phyloP scores from a whole-genome alignment of 2,888 invertebrate genomes.

The Tenthredo scrophulariae region DNA sequence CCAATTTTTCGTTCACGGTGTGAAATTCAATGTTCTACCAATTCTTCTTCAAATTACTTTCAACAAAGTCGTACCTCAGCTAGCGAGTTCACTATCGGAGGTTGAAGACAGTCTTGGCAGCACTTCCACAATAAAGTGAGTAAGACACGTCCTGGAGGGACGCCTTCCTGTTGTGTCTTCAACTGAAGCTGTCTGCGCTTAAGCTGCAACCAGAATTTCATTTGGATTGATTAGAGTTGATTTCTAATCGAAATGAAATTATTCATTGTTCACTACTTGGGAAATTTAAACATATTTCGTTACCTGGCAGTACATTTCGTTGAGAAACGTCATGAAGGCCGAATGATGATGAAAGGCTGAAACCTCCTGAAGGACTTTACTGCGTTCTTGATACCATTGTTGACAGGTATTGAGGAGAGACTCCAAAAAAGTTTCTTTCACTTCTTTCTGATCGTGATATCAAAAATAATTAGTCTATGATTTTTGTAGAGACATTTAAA shows the following conservation, averaged over 20 bases:
- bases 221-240: not conserved
- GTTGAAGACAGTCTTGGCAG: conserved; percentile 92
- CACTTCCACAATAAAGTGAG: conserved; percentile 92
- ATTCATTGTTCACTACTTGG: not conserved
- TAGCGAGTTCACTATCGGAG: conserved; percentile 87
- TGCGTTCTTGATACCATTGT: conserved; percentile 93
- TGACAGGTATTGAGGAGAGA: conserved; percentile 93
- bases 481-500: not conserved
- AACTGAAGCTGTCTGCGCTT: conserved; percentile 84
- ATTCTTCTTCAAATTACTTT: conserved; percentile 8
- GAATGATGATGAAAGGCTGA: conserved; percentile 68
- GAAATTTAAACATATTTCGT: conserved; percentile 49
- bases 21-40: conserved; percentile 33
- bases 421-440: conserved; percentile 93
- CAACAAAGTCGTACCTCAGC: conserved; percentile 83
- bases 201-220: conserved; percentile 78
- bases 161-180: conserved; percentile 81
- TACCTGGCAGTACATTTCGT: conserved; percentile 92
- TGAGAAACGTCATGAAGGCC: conserved; percentile 93
- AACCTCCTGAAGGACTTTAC: conserved; percentile 80
- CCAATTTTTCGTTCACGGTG: not conserved
- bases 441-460: conserved; percentile 82
- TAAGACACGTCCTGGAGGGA: conserved; percentile 87
- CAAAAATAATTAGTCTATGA: not conserved
- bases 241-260: not conserved